Evolutionary conservation across 2,113 vertebrate species (phyloP), one percentile per base, ranked within the genome.

Genomic region (Nyctereutes procyonoides): DNA sequence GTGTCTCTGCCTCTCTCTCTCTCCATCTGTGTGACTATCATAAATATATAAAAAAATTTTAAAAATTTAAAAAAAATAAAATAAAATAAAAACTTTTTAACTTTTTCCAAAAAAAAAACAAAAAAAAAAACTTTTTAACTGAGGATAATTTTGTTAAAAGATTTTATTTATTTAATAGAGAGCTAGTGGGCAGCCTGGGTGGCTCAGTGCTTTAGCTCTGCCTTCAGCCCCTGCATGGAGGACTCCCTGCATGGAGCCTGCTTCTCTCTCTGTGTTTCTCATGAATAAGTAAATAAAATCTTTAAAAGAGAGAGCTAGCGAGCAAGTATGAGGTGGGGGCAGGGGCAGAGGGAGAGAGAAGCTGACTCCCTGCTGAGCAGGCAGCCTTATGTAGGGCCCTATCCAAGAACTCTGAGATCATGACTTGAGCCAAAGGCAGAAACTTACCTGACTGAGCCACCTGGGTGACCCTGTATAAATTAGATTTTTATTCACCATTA

Each of bases 401-500:
- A 69, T 69, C 8, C 16, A 32, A 69, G 32, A 16, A 69, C 67
- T 16, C 65, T 20, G 67, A 69, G 67, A 69, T 69, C 67, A 69
- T n/a, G 67, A 69, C 32, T n/a, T 35, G 67, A 69, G 67, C 17
- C 67, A 69, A 69, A 69, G 32, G 67, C 17, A 69, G 67, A 69
- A 16, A 19, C 67, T 69, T 69, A 69, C n/a, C 67, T 19, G 32
- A 35, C 32, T 69, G 32, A 69, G 67, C 16, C 32, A 69, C 67
- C 32, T n/a, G 19, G 67, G 17, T 19, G 17, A 32, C 67, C 32
- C 17, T 69, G 67, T 35, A 35, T 69, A 69, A 69, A 69, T 87
- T 89, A 89, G 8, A 53, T 74, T 96, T 94, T 91, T 77, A 85
- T 91, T 96, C 15, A 76, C 43, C 35, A 55, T 92, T 95, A 90